Conservation (phyloP, 2,888 invertebrate genomes). For the Oscheius sp. region DNA sequence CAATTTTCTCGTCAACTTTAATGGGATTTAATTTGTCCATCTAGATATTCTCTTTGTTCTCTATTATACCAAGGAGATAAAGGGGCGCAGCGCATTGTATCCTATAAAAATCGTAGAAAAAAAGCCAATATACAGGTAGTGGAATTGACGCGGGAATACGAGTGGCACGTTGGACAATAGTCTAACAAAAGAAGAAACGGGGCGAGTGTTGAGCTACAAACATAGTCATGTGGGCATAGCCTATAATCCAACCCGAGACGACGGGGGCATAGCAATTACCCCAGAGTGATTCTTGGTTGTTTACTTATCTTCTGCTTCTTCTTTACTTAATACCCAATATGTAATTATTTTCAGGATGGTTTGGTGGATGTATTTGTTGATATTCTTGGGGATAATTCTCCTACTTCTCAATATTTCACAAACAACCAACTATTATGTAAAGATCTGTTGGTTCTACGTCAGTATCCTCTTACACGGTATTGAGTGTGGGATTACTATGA, state of each 20-base stretch:
- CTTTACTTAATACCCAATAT: neutral
- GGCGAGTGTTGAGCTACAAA: constrained; percentile 16
- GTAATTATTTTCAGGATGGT: constrained; percentile 2
- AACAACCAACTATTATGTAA: constrained; percentile 44
- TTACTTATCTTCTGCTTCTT: neutral
- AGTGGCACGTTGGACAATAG: constrained; percentile 18
- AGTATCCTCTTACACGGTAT: constrained; percentile 55
- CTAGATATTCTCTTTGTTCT: neutral
- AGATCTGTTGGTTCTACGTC: constrained; percentile 53
- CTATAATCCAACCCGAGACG: constrained; percentile 20
- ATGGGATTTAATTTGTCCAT: constrained; percentile 11
- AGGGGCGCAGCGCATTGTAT: too few relatives aligned
- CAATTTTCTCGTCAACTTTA: too few relatives aligned
- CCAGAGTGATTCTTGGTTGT: neutral
- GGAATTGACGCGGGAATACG: neutral
- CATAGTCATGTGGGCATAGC: constrained; percentile 31
- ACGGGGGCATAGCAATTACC: constrained; percentile 13
- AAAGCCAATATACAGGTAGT: neutral
- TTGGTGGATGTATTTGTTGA: constrained; percentile 17
- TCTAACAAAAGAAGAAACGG: constrained; percentile 23
- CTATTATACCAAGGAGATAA: too few relatives aligned
- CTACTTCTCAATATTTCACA: constrained; percentile 47
- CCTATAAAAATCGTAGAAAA: too few relatives aligned
- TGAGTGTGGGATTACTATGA: constrained; percentile 48
- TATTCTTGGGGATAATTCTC: constrained; percentile 13